Percentiles rank a stretch among this genome's conserved stretches.
Evolutionary conservation across 2,888 invertebrate genomes (phyloP).

Genomic region (Torymus texanus): DNA sequence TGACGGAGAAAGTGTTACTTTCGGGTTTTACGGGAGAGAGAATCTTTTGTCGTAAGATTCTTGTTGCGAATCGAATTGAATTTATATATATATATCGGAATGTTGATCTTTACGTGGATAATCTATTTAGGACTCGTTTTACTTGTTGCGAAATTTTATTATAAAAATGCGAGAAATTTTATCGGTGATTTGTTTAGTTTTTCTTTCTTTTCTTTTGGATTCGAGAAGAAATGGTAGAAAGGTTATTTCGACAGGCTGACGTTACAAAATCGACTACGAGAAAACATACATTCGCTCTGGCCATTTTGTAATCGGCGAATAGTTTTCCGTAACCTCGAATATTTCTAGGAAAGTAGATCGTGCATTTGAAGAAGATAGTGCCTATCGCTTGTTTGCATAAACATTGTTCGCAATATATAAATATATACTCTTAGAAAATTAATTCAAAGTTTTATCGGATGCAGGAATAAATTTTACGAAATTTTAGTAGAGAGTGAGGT

Average conservation of each 20-base stretch:
- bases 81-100: too few relatives aligned
- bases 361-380: background rate
- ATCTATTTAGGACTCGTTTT: too few relatives aligned
- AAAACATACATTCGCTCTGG: background rate
- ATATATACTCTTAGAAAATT: too few relatives aligned
- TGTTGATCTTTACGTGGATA: too few relatives aligned
- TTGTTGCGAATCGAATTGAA: background rate
- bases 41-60: background rate
- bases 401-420: background rate
- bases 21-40: too few relatives aligned
- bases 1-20: too few relatives aligned
- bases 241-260: too few relatives aligned
- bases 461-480: background rate
- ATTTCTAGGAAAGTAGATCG: background rate
- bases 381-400: background rate
- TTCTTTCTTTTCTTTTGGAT: background rate
- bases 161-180: too few relatives aligned
- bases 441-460: background rate
- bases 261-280: too few relatives aligned
- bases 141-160: too few relatives aligned
- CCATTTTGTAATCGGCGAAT: background rate
- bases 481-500: background rate
- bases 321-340: conserved; percentile 1
- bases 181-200: background rate
- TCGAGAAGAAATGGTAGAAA: too few relatives aligned